Conservation (phyloP, 2,797 vertebrate genomes). For the Rhynchonycteris naso region DNA sequence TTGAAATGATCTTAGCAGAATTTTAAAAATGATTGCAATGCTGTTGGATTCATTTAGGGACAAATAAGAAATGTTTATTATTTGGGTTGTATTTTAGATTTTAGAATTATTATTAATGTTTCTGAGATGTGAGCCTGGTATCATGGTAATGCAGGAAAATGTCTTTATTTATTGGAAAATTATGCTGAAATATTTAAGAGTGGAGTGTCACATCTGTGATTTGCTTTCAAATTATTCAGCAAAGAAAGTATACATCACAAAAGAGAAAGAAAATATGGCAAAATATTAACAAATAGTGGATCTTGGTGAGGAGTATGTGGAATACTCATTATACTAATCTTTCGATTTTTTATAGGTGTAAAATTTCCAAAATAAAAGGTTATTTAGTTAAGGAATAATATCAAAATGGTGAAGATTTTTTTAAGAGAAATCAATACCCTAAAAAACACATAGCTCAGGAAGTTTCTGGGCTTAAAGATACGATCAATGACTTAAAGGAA, state of each 20-base stretch:
- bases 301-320: not conserved
- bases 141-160: not conserved
- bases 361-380: slow-evolving; percentile 43
- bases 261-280: not conserved
- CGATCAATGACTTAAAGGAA: slow-evolving; percentile 17
- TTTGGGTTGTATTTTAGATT: not conserved
- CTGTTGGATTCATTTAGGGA: not conserved
- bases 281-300: not conserved
- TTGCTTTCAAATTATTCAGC: slow-evolving; percentile 23
- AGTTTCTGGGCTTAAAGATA: slow-evolving; percentile 53
- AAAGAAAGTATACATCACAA: not conserved
- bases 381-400: not conserved
- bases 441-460: slow-evolving; percentile 56
- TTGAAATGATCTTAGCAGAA: slow-evolving; percentile 25
- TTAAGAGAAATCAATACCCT: slow-evolving; percentile 21
- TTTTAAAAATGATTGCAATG: not conserved
- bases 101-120: slow-evolving; percentile 25
- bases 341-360: not conserved
- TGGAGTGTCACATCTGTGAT: not conserved
- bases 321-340: not conserved
- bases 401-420: slow-evolving; percentile 26
- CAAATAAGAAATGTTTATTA: not conserved
- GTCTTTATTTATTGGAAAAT: not conserved
- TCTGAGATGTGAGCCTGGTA: not conserved
- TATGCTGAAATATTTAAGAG: slow-evolving; percentile 11